These are phyloP conservation scores for Ephestia elutella DNA, from an alignment of 1,140 invertebrate species.

Conservation along the genomic window DNA sequence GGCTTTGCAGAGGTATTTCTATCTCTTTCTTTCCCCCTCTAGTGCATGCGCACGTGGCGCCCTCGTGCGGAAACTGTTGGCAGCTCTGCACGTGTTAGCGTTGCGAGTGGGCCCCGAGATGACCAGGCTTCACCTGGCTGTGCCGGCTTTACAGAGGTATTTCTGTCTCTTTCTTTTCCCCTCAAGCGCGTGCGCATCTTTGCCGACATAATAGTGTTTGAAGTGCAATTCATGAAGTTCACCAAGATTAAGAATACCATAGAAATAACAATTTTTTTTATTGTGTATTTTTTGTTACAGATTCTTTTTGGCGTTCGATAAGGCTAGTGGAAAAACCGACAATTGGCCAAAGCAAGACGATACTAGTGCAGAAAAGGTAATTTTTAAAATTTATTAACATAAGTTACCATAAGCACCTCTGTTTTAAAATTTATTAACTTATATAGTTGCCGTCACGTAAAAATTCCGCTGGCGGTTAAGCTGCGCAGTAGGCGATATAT, in stretches of 20 bases:
- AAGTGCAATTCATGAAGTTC: no score
- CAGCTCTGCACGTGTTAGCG: constrained; percentile 85
- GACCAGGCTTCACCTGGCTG: constrained; percentile 85
- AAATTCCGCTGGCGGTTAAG: no score
- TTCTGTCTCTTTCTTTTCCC: neutral
- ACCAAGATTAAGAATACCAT: no score
- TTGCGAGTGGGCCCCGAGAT: constrained; percentile 88
- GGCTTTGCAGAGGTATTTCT: constrained; percentile 75
- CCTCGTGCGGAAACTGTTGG: constrained; percentile 86
- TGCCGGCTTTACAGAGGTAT: constrained; percentile 79
- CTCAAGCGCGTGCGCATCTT: constrained; percentile 80
- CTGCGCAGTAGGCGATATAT: no score
- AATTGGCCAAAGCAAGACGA: constrained; percentile 67
- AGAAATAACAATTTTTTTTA: no score
- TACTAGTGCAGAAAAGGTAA: constrained; percentile 48
- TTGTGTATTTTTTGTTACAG: constrained; percentile 49
- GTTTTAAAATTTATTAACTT: no score
- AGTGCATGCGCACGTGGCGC: constrained; percentile 81
- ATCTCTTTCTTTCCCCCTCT: neutral
- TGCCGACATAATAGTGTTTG: no score
- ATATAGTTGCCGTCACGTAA: no score
- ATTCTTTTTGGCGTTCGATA: constrained; percentile 92
- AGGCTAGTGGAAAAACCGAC: constrained; percentile 77
- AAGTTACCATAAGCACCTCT: no score
- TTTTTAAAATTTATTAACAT: neutral